These are phyloP conservation scores for Microchirus variegatus DNA, from an alignment of 2,797 vertebrate genomes.

Conservation along the genomic window DNA sequence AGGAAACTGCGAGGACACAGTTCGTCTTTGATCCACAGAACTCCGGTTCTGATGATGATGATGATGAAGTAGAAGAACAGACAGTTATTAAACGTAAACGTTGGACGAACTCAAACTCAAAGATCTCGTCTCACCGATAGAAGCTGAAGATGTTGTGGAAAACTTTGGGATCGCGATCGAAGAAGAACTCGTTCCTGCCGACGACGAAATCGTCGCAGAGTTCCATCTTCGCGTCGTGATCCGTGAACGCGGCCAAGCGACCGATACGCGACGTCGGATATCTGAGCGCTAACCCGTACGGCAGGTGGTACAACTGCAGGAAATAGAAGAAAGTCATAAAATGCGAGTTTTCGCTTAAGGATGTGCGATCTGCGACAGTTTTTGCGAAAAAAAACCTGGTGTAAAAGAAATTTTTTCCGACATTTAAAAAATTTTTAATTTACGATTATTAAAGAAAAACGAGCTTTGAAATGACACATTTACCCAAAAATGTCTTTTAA, in stretches of 20 bases:
- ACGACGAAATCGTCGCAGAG: constrained; percentile 91
- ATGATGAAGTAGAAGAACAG: not conserved
- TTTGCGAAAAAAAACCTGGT: too few species aligned
- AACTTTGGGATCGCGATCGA: constrained; percentile 89
- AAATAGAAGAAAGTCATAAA: not conserved
- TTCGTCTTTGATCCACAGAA: constrained; percentile 87
- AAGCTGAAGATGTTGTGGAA: constrained; percentile 94
- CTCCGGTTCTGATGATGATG: constrained; percentile 77
- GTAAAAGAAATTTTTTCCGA: too few species aligned
- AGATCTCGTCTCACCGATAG: constrained; percentile 73
- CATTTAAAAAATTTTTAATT: too few species aligned
- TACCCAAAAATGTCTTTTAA: too few species aligned
- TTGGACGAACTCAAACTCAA: not conserved
- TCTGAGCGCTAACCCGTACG: constrained; percentile 82
- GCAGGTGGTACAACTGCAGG: constrained; percentile 80
- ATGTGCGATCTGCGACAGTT: too few species aligned
- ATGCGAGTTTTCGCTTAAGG: too few species aligned
- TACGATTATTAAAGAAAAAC: too few species aligned
- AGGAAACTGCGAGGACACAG: constrained; percentile 89
- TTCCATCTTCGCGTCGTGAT: constrained; percentile 86
- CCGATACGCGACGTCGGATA: constrained; percentile 92
- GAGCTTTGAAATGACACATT: too few species aligned
- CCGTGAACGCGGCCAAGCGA: constrained; percentile 85
- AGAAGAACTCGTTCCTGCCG: constrained; percentile 90
- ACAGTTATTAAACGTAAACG: not conserved